Evolutionary conservation across 2,797 vertebrate species (phyloP), one percentile per base, ranked within the genome.

Genomic region (Pygocentrus nattereri): DNA sequence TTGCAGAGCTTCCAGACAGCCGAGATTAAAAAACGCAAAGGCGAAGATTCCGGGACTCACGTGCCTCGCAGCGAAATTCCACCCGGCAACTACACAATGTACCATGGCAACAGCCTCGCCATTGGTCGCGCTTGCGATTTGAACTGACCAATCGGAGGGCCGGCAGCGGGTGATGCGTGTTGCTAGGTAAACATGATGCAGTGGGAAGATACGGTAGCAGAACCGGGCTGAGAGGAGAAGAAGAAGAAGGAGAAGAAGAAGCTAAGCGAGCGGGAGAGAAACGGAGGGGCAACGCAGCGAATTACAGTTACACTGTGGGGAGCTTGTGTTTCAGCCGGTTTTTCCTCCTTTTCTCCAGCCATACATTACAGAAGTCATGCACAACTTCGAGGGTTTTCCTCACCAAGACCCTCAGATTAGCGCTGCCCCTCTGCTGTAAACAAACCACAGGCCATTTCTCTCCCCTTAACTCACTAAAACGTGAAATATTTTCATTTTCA

Each of bases 51-150:
- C 85, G 85, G 93, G 90, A 93, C 94, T 95, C 95, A 94, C 93
- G 94, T 95, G 95, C 94, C 95, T 95, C 94, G 95, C 93, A 95
- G 95, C 94, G 93, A 95, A 95, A 95, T 94, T 95, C 94, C 95
- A 95, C 95, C 94, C 95, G 94, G 94, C 94, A 95, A 95, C 95
- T 94, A 94, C 91, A 93, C 90, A 91, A 91, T 94, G 96, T 95
- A 94, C 96, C 96, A 97, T 97, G 95, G 97, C 95, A 97, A 98
- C 96, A 98, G 95, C 93, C 88, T 91, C 92, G 90, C 95, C 93
- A 97, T 97, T 97, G 97, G 96, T 91, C 92, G 89, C 90, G 84
- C 85, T 85, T 91, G 91, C 94, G 94, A 92, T 94, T 92, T 93
- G 93, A 94, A 93, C 91, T 94, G 95, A 93, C 97, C 96, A 97